Evolutionary conservation across 2,113 vertebrate species (phyloP).

Genomic region (Nothoprocta perdicaria): DNA sequence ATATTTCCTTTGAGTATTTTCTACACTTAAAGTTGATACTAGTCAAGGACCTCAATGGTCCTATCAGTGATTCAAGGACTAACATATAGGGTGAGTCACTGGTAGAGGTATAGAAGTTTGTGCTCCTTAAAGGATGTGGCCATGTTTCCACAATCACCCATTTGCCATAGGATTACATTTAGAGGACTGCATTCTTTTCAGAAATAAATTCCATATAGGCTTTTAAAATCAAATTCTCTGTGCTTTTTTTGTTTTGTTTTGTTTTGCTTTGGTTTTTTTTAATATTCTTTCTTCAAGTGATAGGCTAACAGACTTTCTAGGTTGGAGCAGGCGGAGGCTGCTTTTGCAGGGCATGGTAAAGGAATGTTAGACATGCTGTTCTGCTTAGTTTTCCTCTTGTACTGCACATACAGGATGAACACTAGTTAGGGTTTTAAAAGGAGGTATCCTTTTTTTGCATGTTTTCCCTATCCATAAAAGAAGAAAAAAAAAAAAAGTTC

Average conservation of each 20-base stretch:
- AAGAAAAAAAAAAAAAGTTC: not conserved
- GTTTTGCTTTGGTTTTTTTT: too few species aligned
- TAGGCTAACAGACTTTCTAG: not conserved
- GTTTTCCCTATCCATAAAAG: not conserved
- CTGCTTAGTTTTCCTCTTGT: not conserved
- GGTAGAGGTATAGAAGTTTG: not conserved
- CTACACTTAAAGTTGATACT: not conserved
- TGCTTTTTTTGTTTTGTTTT: not conserved
- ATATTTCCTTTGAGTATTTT: constrained; percentile 20
- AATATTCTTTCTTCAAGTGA: not conserved
- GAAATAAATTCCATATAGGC: not conserved
- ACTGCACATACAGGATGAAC: not conserved
- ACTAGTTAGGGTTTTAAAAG: not conserved
- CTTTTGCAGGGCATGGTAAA: not conserved
- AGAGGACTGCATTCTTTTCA: not conserved
- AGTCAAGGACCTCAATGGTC: not conserved
- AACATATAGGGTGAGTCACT: not conserved
- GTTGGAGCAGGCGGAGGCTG: not conserved
- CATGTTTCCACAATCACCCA: not conserved
- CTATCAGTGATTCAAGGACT: not conserved
- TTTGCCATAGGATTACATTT: not conserved
- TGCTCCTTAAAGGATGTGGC: not conserved
- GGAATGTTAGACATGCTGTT: not conserved
- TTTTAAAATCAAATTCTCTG: not conserved
- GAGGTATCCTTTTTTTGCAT: not conserved